A percentile compares a stretch with the other conserved stretches of the same genome.
These are phyloP conservation scores for Craseonycteris thonglongyai DNA, from an alignment of 2,113 vertebrate species.

Conservation along the genomic window DNA sequence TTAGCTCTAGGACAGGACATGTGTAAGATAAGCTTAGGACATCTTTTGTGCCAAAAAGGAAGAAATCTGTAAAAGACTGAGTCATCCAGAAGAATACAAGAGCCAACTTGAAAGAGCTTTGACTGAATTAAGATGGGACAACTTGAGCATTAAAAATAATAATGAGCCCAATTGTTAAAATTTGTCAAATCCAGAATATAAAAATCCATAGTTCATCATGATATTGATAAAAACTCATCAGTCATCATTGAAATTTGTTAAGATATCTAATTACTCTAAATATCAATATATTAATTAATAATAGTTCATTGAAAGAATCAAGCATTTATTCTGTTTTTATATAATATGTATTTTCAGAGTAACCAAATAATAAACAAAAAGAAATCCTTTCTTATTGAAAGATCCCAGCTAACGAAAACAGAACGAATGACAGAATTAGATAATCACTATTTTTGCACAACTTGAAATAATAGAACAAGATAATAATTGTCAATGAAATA, in stretches of 20 bases:
- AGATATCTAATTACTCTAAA: not conserved
- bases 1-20: too few relatives aligned
- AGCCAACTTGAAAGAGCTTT: too few relatives aligned
- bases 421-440: not conserved
- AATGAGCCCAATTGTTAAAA: too few relatives aligned
- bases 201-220: too few relatives aligned
- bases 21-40: too few relatives aligned
- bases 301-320: not conserved
- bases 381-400: not conserved
- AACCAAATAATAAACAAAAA: not conserved
- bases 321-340: not conserved
- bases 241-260: not conserved
- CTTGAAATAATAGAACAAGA: not conserved
- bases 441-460: not conserved
- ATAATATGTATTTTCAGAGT: not conserved
- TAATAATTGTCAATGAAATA: not conserved
- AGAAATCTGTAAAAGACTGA: too few relatives aligned
- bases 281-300: not conserved
- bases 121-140: too few relatives aligned
- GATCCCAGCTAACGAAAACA: not conserved
- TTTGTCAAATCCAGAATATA: too few relatives aligned
- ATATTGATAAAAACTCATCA: too few relatives aligned
- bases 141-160: too few relatives aligned
- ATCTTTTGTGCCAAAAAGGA: too few relatives aligned
- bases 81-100: too few relatives aligned